Percentiles rank a stretch among this genome's conserved stretches.
These are phyloP conservation scores for Amblyjoppa proteus DNA, from an alignment of 2,888 invertebrate species.

Conservation along the genomic window DNA sequence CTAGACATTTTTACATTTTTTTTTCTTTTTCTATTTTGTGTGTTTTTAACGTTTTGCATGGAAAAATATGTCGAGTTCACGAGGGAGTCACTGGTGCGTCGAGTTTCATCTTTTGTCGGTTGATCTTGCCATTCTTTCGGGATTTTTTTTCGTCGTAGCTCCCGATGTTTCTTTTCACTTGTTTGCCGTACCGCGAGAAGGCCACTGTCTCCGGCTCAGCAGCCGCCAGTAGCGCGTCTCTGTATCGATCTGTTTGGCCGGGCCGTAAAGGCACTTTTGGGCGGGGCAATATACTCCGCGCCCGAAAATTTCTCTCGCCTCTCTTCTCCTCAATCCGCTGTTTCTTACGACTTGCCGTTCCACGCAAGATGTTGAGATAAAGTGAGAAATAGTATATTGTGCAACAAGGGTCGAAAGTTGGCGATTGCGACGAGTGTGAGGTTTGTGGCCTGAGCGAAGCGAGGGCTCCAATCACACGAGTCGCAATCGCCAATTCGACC, in stretches of 20 bases:
- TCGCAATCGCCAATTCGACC: too few species aligned
- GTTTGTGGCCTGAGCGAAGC: too few species aligned
- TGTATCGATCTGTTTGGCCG: constrained; percentile 76
- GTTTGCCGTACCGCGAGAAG: constrained; percentile 44
- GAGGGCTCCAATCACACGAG: too few species aligned
- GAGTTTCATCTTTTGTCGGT: neutral
- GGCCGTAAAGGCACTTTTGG: constrained; percentile 74
- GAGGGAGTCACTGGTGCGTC: neutral
- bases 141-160: neutral
- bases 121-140: constrained; percentile 11
- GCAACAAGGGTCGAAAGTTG: too few species aligned
- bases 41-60: neutral
- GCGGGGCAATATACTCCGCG: constrained; percentile 71
- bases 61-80: constrained; percentile 18
- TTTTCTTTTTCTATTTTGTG: neutral
- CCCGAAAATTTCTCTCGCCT: constrained; percentile 52
- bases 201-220: constrained; percentile 21
- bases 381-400: too few species aligned
- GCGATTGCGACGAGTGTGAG: too few species aligned
- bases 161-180: constrained; percentile 8
- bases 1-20: neutral
- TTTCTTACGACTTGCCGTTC: neutral
- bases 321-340: neutral
- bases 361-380: neutral
- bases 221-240: constrained; percentile 62